Base-by-base conservation (phyloP, 1,140 invertebrate genomes). In the Zaprionus gabonicus region DNA sequence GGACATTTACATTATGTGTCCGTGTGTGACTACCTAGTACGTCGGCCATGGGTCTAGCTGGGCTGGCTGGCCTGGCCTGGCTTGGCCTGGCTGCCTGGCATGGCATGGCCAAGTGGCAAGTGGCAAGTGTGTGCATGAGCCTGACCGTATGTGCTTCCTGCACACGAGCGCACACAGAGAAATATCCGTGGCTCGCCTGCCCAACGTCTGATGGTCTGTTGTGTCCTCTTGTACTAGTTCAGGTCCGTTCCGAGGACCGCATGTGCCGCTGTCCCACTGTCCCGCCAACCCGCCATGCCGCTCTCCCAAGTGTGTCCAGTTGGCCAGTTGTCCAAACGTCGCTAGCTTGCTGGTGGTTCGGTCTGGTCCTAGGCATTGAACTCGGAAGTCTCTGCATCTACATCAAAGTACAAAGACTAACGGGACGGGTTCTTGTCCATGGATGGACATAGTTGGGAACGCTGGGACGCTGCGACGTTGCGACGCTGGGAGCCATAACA, bases 1-100 rank as follows among this genome's bases (percentile, higher is more conserved):
- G 82, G 87, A 87, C 88, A 86, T 90, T 91, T 92, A 90, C 85
- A 90, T 90, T 90, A 90, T 90, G 85, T 90, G 86, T 90, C 76
- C 82, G 75, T 86, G 86, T 88, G 76, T 88, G 83, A 76, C 72
- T 75, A 75, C 72, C 66, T 75, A 74, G 56, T 41, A 69, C 57
- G 57, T 31, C 34, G 49, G 68, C 46, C 23, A 63, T 58, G 65
- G 65, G n/a, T 67, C 28, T 41, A 27, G 65, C 49, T 17, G 41
- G 28, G 41, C 41, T 44, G n/a, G 41, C 36, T 44, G n/a, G 41
- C 36, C 36, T 36, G 10, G 34, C 10, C 34, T 36, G 34, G 9
- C 27, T 15, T 66, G 62, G 62, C 74, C 55, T 31, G 31, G 41
- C 41, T 44, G 41, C n/a, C 36, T 38, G 10, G 12, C 12, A 3